Conservation (phyloP, 2,113 vertebrate genomes). For the Sphaerodactylus townsendi region DNA sequence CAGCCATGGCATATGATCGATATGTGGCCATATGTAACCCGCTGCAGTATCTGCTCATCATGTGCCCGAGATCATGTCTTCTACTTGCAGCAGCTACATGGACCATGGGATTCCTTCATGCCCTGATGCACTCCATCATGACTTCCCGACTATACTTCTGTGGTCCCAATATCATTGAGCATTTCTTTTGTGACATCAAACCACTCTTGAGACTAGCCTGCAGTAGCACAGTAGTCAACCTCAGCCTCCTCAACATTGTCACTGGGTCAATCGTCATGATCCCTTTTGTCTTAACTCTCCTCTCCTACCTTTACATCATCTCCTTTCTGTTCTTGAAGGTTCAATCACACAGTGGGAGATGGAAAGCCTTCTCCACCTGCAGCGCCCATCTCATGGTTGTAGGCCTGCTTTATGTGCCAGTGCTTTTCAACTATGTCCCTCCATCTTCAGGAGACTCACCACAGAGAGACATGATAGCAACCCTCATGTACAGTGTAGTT, state of each 20-base stretch:
- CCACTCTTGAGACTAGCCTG: conserved; percentile 44
- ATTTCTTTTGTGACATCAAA: conserved; percentile 55
- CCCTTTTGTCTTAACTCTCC: conserved; percentile 35
- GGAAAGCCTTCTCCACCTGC: conserved; percentile 48
- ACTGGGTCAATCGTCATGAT: conserved; percentile 27
- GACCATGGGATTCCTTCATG: conserved; percentile 28
- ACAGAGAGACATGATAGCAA: conserved; percentile 10
- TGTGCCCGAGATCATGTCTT: not conserved
- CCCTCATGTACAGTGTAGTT: conserved; percentile 56
- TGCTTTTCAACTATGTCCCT: conserved; percentile 50
- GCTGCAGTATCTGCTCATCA: conserved; percentile 23
- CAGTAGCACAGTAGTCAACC: conserved; percentile 34
- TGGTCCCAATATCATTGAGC: conserved; percentile 30
- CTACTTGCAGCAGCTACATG: conserved; percentile 1
- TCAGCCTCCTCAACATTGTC: conserved; percentile 31
- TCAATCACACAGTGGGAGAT: conserved; percentile 19
- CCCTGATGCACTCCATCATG: conserved; percentile 34
- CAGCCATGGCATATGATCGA: conserved; percentile 46
- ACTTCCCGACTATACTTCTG: conserved; percentile 37
- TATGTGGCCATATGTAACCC: conserved; percentile 45
- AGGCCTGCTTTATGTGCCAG: conserved; percentile 38
- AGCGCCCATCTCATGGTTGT: conserved; percentile 45
- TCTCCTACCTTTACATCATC: conserved; percentile 52
- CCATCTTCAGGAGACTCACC: not conserved
- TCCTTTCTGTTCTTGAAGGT: conserved; percentile 39